Percentiles rank a stretch among this genome's conserved stretches.
Evolutionary conservation across 2,888 invertebrate genomes (phyloP).

Genomic region (Dione juno): DNA sequence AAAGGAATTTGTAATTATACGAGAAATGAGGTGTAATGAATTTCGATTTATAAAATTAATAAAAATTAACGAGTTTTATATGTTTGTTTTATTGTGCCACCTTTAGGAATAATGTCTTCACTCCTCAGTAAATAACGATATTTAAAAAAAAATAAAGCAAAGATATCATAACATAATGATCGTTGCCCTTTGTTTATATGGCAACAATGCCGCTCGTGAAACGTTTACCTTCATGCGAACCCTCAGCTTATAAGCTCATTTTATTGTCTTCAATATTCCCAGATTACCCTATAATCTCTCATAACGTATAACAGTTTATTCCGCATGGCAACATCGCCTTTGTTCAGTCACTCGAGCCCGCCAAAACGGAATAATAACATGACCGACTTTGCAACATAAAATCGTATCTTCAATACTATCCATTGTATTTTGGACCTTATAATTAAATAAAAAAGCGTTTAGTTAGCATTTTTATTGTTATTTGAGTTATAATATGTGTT

Average conservation of each 20-base stretch:
- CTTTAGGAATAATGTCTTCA: conserved; percentile 9
- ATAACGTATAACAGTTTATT: conserved; percentile 83
- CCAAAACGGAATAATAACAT: conserved; percentile 82
- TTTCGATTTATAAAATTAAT: conserved; percentile 83
- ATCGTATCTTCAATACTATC: conserved; percentile 46
- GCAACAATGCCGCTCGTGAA: conserved; percentile 55
- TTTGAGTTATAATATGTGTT: conserved; percentile 48
- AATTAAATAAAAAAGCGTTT: accelerated
- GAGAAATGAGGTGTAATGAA: conserved; percentile 78
- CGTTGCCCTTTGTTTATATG: conserved; percentile 49
- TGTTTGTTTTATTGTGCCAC: conserved; percentile 50
- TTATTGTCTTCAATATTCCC: conserved; percentile 84
- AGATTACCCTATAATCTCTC: conserved; percentile 82
- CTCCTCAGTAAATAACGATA: background rate
- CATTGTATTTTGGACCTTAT: conserved; percentile 48
- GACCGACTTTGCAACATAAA: conserved; percentile 48
- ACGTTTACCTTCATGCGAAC: conserved; percentile 60
- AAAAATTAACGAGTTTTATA: conserved; percentile 82
- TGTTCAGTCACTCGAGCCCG: conserved; percentile 78
- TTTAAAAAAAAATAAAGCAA: conserved; percentile 13
- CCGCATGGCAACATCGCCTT: conserved; percentile 81
- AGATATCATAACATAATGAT: conserved; percentile 40
- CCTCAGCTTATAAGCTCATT: conserved; percentile 74
- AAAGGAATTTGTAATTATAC: conserved; percentile 82
- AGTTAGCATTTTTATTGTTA: conserved; percentile 50